phyloP scores from a whole-genome alignment of 2,113 vertebrate genomes.

The Cyanocitta stelleri region DNA sequence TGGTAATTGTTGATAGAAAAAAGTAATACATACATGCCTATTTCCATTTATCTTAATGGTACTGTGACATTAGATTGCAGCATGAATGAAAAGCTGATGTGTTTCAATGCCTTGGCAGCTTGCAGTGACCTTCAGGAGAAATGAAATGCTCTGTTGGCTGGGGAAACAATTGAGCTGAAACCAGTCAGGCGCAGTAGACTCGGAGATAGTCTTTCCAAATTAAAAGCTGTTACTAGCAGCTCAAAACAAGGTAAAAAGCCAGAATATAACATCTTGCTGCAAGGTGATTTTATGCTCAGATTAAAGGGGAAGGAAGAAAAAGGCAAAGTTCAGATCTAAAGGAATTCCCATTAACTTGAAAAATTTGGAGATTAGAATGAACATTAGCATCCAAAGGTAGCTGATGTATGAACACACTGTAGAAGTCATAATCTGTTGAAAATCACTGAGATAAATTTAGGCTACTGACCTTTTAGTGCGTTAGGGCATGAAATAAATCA shows the following conservation, averaged over 20 bases:
- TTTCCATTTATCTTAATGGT: conserved; percentile 72
- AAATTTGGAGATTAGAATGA: neutral
- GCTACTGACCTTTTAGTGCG: conserved; percentile 33
- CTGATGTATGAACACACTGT: neutral
- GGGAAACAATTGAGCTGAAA: conserved; percentile 71
- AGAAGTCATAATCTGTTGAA: conserved; percentile 57
- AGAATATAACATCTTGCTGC: neutral
- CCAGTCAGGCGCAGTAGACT: conserved; percentile 73
- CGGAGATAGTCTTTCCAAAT: conserved; percentile 70
- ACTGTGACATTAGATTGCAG: conserved; percentile 55
- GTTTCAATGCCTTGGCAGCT: conserved; percentile 67
- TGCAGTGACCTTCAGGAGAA: conserved; percentile 80
- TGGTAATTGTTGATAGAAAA: conserved; percentile 55
- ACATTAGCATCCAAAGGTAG: neutral
- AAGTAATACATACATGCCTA: conserved; percentile 19
- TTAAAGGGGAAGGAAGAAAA: neutral
- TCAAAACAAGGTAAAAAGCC: conserved; percentile 49
- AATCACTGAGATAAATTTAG: conserved; percentile 52
- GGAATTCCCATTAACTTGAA: conserved; percentile 6
- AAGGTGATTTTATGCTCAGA: conserved; percentile 48
- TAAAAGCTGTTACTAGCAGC: conserved; percentile 69
- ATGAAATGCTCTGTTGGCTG: conserved; percentile 73
- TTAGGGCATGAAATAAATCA: conserved; percentile 47
- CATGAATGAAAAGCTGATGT: conserved; percentile 65
- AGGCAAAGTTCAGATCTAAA: conserved; percentile 14